phyloP scores from a whole-genome alignment of 2,888 invertebrate genomes.

The Troglohyphantes excavatus region DNA sequence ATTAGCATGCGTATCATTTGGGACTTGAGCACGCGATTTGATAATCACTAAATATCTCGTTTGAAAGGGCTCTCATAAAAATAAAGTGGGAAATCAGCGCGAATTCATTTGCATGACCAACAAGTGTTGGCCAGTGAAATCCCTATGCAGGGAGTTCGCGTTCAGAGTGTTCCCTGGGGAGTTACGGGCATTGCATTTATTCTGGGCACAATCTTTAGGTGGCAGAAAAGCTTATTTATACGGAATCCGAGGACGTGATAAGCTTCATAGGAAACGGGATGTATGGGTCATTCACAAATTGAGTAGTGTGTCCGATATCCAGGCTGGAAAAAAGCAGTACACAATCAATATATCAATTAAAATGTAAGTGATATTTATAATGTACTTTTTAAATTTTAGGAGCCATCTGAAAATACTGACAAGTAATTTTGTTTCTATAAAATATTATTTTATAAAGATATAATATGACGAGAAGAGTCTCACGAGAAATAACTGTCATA shows the following conservation, averaged over 20 bases:
- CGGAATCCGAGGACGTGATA: constrained; percentile 7
- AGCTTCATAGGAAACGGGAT: background rate
- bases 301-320: too few relatives aligned
- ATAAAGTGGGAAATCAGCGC: background rate
- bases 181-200: constrained; percentile 44
- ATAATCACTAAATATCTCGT: background rate
- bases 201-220: constrained; percentile 30
- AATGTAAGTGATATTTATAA: too few relatives aligned
- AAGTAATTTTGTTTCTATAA: too few relatives aligned
- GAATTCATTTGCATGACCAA: constrained; percentile 55
- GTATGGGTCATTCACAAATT: background rate
- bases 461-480: too few relatives aligned
- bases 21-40: constrained; percentile 8
- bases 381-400: too few relatives aligned
- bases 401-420: too few relatives aligned
- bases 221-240: constrained; percentile 26
- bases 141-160: constrained; percentile 26
- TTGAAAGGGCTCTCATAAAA: constrained; percentile 80
- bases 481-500: too few relatives aligned
- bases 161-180: background rate
- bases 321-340: too few relatives aligned
- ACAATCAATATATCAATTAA: too few relatives aligned
- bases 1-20: background rate
- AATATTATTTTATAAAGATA: too few relatives aligned
- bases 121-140: constrained; percentile 61